These are phyloP conservation scores for Syrista parreyssii DNA, from an alignment of 2,888 invertebrate species.

Conservation along the genomic window DNA sequence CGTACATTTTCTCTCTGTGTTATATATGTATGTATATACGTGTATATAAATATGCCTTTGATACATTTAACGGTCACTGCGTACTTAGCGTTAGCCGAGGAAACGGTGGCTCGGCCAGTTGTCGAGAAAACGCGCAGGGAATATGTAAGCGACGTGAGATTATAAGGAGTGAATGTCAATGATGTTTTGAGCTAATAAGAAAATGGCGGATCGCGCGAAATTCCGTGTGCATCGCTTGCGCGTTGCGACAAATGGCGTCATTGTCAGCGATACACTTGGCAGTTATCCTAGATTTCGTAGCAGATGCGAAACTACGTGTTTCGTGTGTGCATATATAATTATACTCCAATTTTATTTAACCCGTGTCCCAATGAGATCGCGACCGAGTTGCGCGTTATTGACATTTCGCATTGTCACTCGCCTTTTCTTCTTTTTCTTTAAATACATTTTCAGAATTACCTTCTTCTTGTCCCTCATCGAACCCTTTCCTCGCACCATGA, in stretches of 20 bases:
- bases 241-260: conserved; percentile 21
- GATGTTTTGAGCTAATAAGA: neutral
- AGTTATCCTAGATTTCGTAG: conserved; percentile 32
- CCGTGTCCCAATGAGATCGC: neutral
- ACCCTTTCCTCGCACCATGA: conserved; percentile 99
- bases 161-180: neutral
- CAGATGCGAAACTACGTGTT: conserved; percentile 25
- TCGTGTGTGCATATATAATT: neutral
- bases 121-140: neutral
- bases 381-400: neutral
- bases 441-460: conserved; percentile 71
- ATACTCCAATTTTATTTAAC: neutral
- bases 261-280: conserved; percentile 31
- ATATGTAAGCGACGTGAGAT: neutral
- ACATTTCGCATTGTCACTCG: neutral
- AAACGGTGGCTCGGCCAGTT: neutral
- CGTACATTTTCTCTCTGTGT: neutral
- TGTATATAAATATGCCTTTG: neutral
- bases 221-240: conserved; percentile 9
- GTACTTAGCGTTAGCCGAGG: neutral
- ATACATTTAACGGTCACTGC: neutral
- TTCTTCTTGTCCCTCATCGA: conserved; percentile 99
- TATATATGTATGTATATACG: too few species aligned
- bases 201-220: neutral
- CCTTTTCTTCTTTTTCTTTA: too few species aligned